Conservation (phyloP, 1,140 invertebrate species). For the Planococcus citri region DNA sequence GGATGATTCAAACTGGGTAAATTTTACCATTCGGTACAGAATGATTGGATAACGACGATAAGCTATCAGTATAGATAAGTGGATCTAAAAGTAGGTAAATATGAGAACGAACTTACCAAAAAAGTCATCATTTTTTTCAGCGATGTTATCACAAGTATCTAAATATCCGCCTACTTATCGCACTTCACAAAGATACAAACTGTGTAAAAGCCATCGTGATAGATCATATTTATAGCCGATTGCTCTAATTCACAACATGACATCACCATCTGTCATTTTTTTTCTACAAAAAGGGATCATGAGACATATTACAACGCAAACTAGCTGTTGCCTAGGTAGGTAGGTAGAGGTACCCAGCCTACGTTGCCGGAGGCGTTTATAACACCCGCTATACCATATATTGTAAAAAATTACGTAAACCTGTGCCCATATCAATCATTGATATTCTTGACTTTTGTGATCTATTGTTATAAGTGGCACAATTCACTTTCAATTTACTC, state of each 20-base stretch:
- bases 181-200: not conserved
- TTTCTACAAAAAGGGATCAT: not conserved
- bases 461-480: constrained; percentile 9
- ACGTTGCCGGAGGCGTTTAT: not conserved
- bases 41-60: too few species aligned
- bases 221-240: not conserved
- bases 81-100: too few species aligned
- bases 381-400: constrained; percentile 11
- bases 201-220: not conserved
- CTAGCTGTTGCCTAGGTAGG: not conserved
- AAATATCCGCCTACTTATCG: too few species aligned
- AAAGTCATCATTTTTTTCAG: not conserved
- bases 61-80: too few species aligned
- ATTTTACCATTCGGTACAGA: too few species aligned
- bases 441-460: constrained; percentile 13
- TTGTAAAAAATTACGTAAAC: not conserved
- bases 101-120: too few species aligned
- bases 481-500: constrained; percentile 5
- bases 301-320: not conserved
- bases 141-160: too few species aligned
- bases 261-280: not conserved
- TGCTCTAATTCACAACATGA: not conserved
- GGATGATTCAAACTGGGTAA: too few species aligned
- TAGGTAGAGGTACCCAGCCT: too few species aligned
- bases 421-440: not conserved